Base-by-base conservation (phyloP, 2,888 invertebrate genomes). In the Polydrusus tereticollis region DNA sequence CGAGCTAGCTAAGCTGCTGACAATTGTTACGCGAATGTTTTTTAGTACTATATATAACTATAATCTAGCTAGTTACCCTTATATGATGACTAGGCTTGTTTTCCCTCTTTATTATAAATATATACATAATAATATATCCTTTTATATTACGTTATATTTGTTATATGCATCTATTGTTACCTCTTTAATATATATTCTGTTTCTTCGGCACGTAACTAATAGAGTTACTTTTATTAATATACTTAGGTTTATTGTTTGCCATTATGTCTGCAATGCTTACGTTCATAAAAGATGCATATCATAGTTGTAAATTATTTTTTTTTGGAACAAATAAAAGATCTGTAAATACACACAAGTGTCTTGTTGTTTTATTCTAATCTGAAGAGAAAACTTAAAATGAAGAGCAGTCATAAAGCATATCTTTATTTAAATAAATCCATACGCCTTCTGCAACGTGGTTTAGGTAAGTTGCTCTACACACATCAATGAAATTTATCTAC, bases 211-310 rank as follows among this genome's bases (percentile, higher is more conserved):
- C 69, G 45, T 69, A 64, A 64, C 45, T 62, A 62, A 64, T 29
- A 71, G 45, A 60, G 29, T 60, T 50, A 36, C n/a, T 50, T 36
- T 41, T 55, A 69, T 57, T 55, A 45, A 45, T 36, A 55, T 69
- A 62, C 21, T 66, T 66, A 60, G 69, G 60, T 71, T 60, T 74
- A 66, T 76, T 77, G 73, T 81, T 81, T 80, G 79, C 79, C 78
- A 79, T 81, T 81, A 80, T 82, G 87, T 87, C 87, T 86, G 87
- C 87, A 88, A 88, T 88, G 88, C 88, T 87, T 88, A 87, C 87
- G 83, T 85, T 88, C 91, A 91, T 89, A 90, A 90, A 78, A 86
- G 92, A 93, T 93, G 94, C 94, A 94, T 94, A 94, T 94, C 93
- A 94, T 94, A 94, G 93, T 92, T 93, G 93, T 94, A 93, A 93